These are phyloP conservation scores for Nasonia oneida DNA, from an alignment of 2,888 invertebrate species.

Conservation along the genomic window DNA sequence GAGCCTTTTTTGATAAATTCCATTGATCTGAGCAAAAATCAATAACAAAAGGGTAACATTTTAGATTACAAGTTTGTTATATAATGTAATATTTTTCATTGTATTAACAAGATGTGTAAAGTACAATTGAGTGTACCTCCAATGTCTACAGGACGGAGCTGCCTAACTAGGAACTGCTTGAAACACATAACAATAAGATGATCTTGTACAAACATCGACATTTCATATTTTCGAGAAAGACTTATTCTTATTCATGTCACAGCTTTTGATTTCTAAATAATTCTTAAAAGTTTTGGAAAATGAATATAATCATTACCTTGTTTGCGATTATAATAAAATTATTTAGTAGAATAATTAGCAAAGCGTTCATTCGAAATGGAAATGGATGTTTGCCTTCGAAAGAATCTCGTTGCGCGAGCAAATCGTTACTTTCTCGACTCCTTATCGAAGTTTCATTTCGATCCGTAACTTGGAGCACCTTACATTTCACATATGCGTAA, in stretches of 20 bases:
- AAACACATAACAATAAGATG: constrained; percentile 61
- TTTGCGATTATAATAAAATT: background rate
- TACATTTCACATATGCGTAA: constrained; percentile 65
- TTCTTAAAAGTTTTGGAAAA: background rate
- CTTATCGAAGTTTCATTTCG: constrained; percentile 21
- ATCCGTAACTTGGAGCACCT: constrained; percentile 62
- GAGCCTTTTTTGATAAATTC: constrained; percentile 35
- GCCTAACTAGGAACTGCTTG: constrained; percentile 75
- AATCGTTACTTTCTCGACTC: constrained; percentile 34
- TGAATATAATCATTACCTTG: background rate
- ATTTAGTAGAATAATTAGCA: background rate
- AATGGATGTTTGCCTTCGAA: constrained; percentile 38
- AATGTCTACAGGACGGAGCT: constrained; percentile 72
- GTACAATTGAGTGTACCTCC: constrained; percentile 52
- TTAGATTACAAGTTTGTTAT: constrained; percentile 1
- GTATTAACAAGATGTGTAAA: constrained; percentile 33
- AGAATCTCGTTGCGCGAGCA: constrained; percentile 46
- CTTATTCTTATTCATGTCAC: background rate
- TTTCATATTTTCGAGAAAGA: constrained; percentile 30
- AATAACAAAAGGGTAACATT: constrained; percentile 54
- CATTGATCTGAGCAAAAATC: constrained; percentile 50
- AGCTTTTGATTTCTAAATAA: background rate
- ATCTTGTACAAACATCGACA: constrained; percentile 40
- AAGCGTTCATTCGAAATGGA: constrained; percentile 22
- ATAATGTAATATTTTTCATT: constrained; percentile 38